Evolutionary conservation across 2,888 invertebrate species (phyloP).

Genomic region (Lasius fuliginosus): DNA sequence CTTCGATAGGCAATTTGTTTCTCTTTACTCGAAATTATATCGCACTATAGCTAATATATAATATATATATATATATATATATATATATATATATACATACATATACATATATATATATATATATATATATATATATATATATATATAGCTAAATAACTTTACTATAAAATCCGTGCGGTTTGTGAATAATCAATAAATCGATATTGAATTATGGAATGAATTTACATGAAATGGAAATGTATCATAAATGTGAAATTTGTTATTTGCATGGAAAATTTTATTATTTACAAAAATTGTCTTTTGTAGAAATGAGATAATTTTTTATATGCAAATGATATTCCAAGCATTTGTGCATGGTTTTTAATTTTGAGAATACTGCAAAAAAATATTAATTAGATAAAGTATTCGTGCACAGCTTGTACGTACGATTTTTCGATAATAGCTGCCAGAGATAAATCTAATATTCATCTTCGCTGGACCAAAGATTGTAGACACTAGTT

Average conservation of each 20-base stretch:
- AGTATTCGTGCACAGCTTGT: background rate
- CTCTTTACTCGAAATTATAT: background rate
- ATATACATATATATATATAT: background rate
- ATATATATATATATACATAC: background rate
- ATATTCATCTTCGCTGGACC: conserved; percentile 27
- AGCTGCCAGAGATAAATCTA: background rate
- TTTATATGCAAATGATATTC: background rate
- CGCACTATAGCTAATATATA: background rate
- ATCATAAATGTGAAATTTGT: background rate
- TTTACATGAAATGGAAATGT: background rate
- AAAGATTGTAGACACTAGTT: conserved; percentile 70
- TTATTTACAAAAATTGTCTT: background rate
- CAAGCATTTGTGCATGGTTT: background rate
- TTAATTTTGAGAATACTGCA: background rate
- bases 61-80: background rate
- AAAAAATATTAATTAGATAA: background rate
- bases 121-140: background rate
- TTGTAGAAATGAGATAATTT: background rate
- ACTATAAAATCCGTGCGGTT: background rate
- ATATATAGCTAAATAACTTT: background rate
- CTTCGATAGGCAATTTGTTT: conserved; percentile 35
- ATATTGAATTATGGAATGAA: background rate
- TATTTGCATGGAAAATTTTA: background rate
- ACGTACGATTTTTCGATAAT: background rate
- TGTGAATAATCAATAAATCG: background rate